These are phyloP conservation scores for Anarrhichthys ocellatus DNA, from an alignment of 2,113 vertebrate genomes.

Conservation along the genomic window DNA sequence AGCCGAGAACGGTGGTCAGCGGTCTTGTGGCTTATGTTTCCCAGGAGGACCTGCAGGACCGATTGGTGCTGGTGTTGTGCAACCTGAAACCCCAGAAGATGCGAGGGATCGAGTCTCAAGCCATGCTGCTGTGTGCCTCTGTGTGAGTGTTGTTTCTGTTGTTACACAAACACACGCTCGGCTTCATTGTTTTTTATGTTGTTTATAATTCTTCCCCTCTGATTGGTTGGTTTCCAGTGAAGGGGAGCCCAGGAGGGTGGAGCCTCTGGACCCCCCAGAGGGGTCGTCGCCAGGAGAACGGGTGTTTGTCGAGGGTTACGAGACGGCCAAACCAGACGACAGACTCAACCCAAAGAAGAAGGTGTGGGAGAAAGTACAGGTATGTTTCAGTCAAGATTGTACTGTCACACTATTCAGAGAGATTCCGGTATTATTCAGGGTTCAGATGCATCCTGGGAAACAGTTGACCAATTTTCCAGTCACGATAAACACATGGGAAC, in stretches of 20 bases:
- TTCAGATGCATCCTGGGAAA: no score
- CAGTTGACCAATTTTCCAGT: no score
- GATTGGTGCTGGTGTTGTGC: conserved; percentile 92
- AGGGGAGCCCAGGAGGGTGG: conserved; percentile 87
- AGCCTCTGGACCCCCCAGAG: conserved; percentile 91
- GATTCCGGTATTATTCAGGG: background rate
- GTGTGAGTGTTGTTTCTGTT: conserved; percentile 80
- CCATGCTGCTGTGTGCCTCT: conserved; percentile 95
- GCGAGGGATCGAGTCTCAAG: conserved; percentile 95
- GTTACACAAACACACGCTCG: background rate
- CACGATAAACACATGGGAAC: no score
- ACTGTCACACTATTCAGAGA: background rate
- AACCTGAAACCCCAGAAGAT: conserved; percentile 98
- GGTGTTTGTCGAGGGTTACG: conserved; percentile 92
- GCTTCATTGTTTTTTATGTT: background rate
- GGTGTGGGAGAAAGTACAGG: conserved; percentile 97
- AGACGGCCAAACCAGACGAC: conserved; percentile 87
- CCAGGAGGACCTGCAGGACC: conserved; percentile 89
- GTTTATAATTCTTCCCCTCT: background rate
- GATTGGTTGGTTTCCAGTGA: conserved; percentile 76
- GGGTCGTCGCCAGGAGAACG: conserved; percentile 90
- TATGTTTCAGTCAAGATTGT: conserved; percentile 53
- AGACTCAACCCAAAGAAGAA: conserved; percentile 98
- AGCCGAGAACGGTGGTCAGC: conserved; percentile 93
- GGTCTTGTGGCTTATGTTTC: conserved; percentile 92